Evolutionary conservation across 2,888 invertebrate genomes (phyloP).

Genomic region (Ligdia adustata): DNA sequence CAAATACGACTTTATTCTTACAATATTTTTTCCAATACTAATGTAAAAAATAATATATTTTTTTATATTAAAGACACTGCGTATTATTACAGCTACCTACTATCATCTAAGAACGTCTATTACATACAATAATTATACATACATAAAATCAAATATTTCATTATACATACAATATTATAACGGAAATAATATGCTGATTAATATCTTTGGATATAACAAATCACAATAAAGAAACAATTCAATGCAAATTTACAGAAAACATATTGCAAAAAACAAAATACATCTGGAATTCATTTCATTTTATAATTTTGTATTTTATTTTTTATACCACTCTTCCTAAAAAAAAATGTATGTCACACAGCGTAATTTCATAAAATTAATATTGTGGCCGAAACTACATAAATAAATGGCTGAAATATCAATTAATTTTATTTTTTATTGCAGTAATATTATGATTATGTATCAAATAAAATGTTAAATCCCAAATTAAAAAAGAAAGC

Average conservation of each 20-base stretch:
- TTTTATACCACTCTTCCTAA: constrained; percentile 5
- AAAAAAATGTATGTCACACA: constrained; percentile 14
- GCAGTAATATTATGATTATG: too few species aligned
- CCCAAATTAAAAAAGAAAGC: constrained; percentile 10
- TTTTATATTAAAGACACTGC: constrained; percentile 47
- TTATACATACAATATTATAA: constrained; percentile 51
- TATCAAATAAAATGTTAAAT: neutral
- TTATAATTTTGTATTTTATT: neutral
- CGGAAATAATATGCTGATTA: constrained; percentile 34
- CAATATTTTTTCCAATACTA: constrained; percentile 45
- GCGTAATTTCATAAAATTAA: constrained; percentile 28
- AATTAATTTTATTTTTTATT: too few species aligned
- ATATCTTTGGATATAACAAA: constrained; percentile 61
- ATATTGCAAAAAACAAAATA: constrained; percentile 19
- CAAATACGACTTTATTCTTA: constrained; percentile 54
- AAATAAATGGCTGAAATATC: neutral
- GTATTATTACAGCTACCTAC: constrained; percentile 38
- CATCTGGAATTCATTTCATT: constrained; percentile 1
- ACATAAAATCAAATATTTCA: constrained; percentile 23
- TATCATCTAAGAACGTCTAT: constrained; percentile 3
- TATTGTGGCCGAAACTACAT: constrained; percentile 45
- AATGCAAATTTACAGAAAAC: constrained; percentile 23
- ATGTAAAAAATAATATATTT: too few species aligned
- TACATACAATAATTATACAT: constrained; percentile 13
- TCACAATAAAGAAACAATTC: constrained; percentile 42